Base-by-base conservation (phyloP, 2,888 invertebrate species). In the Pterostichus madidus region DNA sequence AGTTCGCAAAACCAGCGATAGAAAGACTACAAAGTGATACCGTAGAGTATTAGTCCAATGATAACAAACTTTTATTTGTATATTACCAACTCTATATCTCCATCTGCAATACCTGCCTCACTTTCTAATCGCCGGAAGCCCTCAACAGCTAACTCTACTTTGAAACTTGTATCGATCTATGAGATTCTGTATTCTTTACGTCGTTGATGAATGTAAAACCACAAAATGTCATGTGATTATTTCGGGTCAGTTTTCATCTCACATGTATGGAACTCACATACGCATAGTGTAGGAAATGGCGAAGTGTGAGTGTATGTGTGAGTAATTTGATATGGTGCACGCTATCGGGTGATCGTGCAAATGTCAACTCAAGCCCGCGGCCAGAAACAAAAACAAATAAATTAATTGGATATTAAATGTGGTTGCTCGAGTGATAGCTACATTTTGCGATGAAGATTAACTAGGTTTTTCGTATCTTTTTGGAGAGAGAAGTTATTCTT, bases 211-310 rank as follows among this genome's bases (percentile, higher is more conserved):
- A 68, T 39, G 68, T 68, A 53, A 68, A 61, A 68, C 68, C 68
- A 68, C 68, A 68, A 68, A 68, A 68, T 68, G 68, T 39, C 68
- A 68, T 39, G 68, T 68, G 68, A 68, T 68, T 68, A 39, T 68
- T 68, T 68, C n/a, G 68, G 44, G 68, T 68, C 68, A 68, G 68
- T 68, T 68, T 68, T 68, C 68, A 68, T 68, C 68, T 68, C 59
- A 59, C 11, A 59, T 11, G 17, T 10, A 59, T 39, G 53, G 17
- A 56, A 59, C 56, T 56, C 39, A 39, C 3, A 24, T 3, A 24
- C 24, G 3, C 3, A 24, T 24, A 24, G 24, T 39, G 6, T 7
- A 39, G 7, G 39, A 39, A 8, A 31, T 39, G 5, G 17, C 44
- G 13, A 61, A 8, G 17, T 61, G 61, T 53, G 8, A 8, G 17